phyloP scores from a whole-genome alignment of 2,797 vertebrate genomes.

The Onychomys arenicola region DNA sequence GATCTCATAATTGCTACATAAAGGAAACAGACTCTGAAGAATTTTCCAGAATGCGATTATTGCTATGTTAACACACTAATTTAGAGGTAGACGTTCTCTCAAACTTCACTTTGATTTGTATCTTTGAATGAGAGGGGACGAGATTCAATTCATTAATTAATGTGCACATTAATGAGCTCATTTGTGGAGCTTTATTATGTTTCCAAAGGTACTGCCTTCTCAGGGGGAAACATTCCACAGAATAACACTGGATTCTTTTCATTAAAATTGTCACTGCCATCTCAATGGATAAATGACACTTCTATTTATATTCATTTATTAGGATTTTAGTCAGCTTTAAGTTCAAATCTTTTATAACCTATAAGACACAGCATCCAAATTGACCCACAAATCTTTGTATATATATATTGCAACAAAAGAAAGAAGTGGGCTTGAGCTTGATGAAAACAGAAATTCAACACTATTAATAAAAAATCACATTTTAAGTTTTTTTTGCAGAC shows the following conservation, averaged over 20 bases:
- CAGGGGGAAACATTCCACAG: constrained; percentile 37
- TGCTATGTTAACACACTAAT: constrained; percentile 28
- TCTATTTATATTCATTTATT: constrained; percentile 33
- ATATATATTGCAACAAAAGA: constrained; percentile 1
- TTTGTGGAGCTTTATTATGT: constrained; percentile 45
- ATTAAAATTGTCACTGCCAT: constrained; percentile 56
- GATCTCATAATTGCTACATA: constrained; percentile 34
- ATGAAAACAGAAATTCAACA: neutral
- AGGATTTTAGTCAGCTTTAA: constrained; percentile 69
- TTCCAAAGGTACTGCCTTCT: constrained; percentile 65
- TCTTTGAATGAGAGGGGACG: constrained; percentile 58
- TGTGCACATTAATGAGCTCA: constrained; percentile 54
- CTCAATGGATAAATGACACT: constrained; percentile 27
- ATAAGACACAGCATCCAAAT: neutral
- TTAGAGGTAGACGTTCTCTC: constrained; percentile 9
- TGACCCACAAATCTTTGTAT: constrained; percentile 24
- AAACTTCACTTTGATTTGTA: constrained; percentile 58
- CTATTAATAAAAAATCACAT: neutral
- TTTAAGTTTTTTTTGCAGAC: neutral
- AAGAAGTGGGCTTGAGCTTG: neutral
- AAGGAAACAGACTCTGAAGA: neutral
- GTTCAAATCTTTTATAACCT: constrained; percentile 46
- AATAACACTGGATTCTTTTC: constrained; percentile 44
- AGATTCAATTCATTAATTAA: constrained; percentile 70
- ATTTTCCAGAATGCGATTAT: neutral